phyloP scores from a whole-genome alignment of 2,888 invertebrate species.

The Dilophus febrilis region DNA sequence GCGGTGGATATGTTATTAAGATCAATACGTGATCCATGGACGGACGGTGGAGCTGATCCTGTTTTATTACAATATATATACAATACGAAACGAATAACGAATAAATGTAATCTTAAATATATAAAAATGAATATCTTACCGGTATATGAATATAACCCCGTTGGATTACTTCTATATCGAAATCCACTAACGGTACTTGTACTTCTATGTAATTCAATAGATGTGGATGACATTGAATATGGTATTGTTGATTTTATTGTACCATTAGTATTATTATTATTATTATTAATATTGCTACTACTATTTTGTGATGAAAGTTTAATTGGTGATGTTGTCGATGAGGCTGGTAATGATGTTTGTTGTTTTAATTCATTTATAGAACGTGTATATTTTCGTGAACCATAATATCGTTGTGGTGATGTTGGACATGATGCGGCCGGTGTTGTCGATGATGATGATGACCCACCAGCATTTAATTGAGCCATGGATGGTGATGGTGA shows the following conservation, averaged over 20 bases:
- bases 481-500: slow-evolving; percentile 32
- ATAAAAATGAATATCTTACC: slow-evolving; percentile 22
- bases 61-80: too few species aligned
- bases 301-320: too few species aligned
- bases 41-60: slow-evolving; percentile 57
- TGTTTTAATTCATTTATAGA: slow-evolving; percentile 9
- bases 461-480: too few species aligned
- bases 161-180: slow-evolving; percentile 60
- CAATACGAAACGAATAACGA: neutral
- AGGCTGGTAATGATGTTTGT: slow-evolving; percentile 24
- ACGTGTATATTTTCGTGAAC: slow-evolving; percentile 16
- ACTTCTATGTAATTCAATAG: slow-evolving; percentile 16
- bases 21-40: slow-evolving; percentile 54
- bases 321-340: slow-evolving; percentile 14
- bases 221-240: neutral
- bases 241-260: slow-evolving; percentile 4
- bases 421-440: slow-evolving; percentile 28
- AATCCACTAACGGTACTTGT: slow-evolving; percentile 24
- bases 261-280: too few species aligned
- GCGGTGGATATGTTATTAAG: slow-evolving; percentile 33
- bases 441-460: slow-evolving; percentile 14
- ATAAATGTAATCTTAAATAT: neutral
- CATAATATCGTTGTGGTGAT: slow-evolving; percentile 30
- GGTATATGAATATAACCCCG: slow-evolving; percentile 61
- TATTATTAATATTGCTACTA: too few species aligned